phyloP scores from a whole-genome alignment of 2,888 invertebrate species.

The Tipula lateralis region DNA sequence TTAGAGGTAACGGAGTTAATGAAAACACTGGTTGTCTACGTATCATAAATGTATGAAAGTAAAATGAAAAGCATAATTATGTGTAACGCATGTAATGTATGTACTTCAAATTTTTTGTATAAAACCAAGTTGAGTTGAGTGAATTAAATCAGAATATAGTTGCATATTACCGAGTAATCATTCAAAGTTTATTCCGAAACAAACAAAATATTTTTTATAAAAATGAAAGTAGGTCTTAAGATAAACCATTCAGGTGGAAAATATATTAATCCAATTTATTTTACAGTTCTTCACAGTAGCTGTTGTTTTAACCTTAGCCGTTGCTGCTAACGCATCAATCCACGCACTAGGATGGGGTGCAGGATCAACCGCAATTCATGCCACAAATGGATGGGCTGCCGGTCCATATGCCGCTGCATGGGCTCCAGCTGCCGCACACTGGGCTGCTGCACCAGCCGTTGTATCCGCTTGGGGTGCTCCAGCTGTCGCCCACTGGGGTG shows the following conservation, averaged over 20 bases:
- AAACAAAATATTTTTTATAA: background rate
- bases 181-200: background rate
- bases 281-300: constrained; percentile 43
- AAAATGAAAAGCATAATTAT: background rate
- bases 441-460: constrained; percentile 44
- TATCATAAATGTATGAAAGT: background rate
- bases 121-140: background rate
- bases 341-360: constrained; percentile 36
- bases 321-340: constrained; percentile 45
- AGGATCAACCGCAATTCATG: background rate
- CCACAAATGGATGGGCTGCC: constrained; percentile 20
- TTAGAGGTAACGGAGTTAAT: background rate
- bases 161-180: constrained; percentile 1
- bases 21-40: background rate
- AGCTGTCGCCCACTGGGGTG: constrained; percentile 38
- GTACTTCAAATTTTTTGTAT: background rate
- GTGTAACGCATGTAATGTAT: background rate
- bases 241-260: background rate
- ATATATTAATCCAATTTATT: background rate
- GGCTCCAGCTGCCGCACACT: background rate
- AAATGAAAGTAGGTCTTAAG: background rate
- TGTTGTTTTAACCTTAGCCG: constrained; percentile 46
- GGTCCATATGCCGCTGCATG: background rate
- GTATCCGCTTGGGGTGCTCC: constrained; percentile 35
- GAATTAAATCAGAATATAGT: constrained; percentile 19